These are phyloP conservation scores for Galbula dea DNA, from an alignment of 2,113 vertebrate species.

Conservation along the genomic window DNA sequence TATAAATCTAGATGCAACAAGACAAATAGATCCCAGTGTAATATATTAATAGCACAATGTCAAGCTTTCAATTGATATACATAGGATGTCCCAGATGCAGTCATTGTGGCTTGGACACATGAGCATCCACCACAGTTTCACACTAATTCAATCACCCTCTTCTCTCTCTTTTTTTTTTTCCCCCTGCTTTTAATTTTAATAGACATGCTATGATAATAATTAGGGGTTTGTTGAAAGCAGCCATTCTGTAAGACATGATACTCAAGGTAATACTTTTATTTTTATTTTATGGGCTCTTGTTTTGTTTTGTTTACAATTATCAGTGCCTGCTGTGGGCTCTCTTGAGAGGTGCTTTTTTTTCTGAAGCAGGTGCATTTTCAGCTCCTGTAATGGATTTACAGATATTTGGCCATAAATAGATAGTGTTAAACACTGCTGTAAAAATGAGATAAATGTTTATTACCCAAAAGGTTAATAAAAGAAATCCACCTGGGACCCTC, in stretches of 20 bases:
- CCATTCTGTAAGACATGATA: conserved; percentile 28
- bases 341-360: conserved; percentile 32
- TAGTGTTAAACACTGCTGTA: conserved; percentile 56
- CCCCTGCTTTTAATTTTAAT: background rate
- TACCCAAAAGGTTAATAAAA: conserved; percentile 64
- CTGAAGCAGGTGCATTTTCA: conserved; percentile 48
- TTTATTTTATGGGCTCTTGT: conserved; percentile 48
- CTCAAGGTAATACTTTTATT: conserved; percentile 51
- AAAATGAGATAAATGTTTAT: conserved; percentile 67
- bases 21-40: background rate
- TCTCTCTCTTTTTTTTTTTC: background rate
- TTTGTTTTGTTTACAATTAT: conserved; percentile 62
- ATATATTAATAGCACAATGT: background rate
- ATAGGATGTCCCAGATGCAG: background rate
- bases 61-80: background rate
- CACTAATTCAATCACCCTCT: background rate
- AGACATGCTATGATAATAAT: conserved; percentile 1
- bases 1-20: background rate
- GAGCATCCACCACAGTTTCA: background rate
- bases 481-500: conserved; percentile 26
- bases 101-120: background rate
- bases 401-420: conserved; percentile 63
- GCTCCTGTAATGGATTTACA: conserved; percentile 58
- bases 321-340: background rate
- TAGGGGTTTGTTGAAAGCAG: conserved; percentile 3